Conservation (phyloP, 2,113 vertebrate species). For the Bettongia penicillata region DNA sequence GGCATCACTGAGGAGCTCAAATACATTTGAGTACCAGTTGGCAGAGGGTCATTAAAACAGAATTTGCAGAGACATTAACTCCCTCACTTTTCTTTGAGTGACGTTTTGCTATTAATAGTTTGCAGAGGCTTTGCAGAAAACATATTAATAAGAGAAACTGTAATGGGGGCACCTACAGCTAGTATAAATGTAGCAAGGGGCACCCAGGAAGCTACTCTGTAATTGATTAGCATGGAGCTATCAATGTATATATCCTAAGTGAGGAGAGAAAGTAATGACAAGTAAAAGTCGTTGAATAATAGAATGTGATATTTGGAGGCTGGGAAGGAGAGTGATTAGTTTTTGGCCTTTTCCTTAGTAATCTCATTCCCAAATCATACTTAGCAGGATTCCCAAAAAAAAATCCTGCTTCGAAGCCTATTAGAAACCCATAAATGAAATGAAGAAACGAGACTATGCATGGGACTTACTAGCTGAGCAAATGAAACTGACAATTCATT, state of each 20-base stretch:
- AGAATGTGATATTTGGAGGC: conserved; percentile 83
- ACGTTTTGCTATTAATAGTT: conserved; percentile 94
- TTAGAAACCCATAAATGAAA: conserved; percentile 79
- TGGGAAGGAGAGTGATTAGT: conserved; percentile 81
- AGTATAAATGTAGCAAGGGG: conserved; percentile 85
- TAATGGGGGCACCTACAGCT: conserved; percentile 87
- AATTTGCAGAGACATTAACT: conserved; percentile 93
- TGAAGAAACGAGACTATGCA: conserved; percentile 58
- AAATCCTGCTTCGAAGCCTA: conserved; percentile 74
- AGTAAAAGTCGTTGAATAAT: conserved; percentile 85
- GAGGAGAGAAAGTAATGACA: conserved; percentile 86
- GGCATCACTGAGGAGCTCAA: conserved; percentile 91
- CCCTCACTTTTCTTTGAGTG: conserved; percentile 92
- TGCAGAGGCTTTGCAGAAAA: conserved; percentile 91
- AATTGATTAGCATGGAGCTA: conserved; percentile 89
- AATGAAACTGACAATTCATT: conserved; percentile 68
- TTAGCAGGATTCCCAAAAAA: conserved; percentile 78
- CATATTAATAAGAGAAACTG: conserved; percentile 90
- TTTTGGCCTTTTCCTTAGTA: conserved; percentile 83
- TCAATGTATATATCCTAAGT: conserved; percentile 83
- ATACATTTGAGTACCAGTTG: conserved; percentile 91
- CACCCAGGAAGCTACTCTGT: conserved; percentile 83
- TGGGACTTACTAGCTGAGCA: conserved; percentile 51
- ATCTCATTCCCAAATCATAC: conserved; percentile 80
- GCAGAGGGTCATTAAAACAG: conserved; percentile 93